Base-by-base conservation (phyloP, 2,113 vertebrate species). In the Columbina picui region DNA sequence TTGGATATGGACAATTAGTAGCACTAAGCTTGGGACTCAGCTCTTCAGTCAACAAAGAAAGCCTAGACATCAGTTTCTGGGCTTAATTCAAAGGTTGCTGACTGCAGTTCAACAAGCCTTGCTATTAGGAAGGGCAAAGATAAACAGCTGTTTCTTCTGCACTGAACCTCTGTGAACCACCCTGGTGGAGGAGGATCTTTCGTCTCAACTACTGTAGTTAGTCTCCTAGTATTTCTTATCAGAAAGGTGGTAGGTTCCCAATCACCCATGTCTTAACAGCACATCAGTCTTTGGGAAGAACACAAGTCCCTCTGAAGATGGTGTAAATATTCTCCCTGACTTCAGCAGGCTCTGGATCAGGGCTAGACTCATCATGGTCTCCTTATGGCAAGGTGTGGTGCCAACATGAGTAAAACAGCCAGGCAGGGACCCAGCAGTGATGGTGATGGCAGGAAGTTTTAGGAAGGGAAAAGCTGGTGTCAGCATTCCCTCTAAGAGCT, bases 261-360 rank as follows among this genome's bases (percentile, higher is more conserved):
- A 89, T 41, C 15, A 32, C 30, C 17, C 12, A 25, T 45, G 14
- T 36, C 2, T 1, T 71, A 79, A 71, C 12, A 65, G 30, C 29
- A 57, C 10, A 32, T 34, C 8, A 47, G 45, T 60, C 61, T 59
- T 61, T 49, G 5, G 19, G 59, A 87, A 69, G 41, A 39, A 84
- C 16, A 59, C 18, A 52, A 11, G 26, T n/a, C 22, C 18, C 57
- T 47, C 34, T 70, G 55, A 50, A 85, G 74, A 64, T 5, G 1
- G 32, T 19, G 6, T n/a, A 84, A 60, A 53, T 52, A 15, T 91
- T 89, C 76, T 34, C 41, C 38, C 83, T 93, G 67, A 59, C 50
- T 93, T 94, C 39, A n/a, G 25, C 59, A 80, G 55, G 29, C 55
- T 94, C 80, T 88, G 64, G 26, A 52, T 84, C 45, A 60, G 49